Evolutionary conservation across 2,113 vertebrate genomes (phyloP).

Genomic region (Colinus virginianus): DNA sequence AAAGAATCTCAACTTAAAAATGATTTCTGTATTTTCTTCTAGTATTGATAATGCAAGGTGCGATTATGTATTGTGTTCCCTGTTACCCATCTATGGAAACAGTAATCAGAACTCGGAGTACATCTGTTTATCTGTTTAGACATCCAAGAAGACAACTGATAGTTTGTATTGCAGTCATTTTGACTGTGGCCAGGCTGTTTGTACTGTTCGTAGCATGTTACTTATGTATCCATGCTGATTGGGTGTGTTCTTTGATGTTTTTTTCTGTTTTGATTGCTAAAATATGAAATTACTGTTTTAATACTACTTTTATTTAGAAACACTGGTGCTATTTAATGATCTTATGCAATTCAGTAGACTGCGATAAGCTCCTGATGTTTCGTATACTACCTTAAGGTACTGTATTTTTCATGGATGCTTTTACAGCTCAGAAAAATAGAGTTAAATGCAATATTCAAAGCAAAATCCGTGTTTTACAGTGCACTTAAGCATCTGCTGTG

Average conservation of each 20-base stretch:
- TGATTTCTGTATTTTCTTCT: neutral
- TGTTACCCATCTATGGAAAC: neutral
- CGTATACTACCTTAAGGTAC: neutral
- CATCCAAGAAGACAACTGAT: neutral
- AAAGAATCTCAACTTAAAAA: neutral
- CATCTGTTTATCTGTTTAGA: neutral
- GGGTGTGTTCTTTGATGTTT: neutral
- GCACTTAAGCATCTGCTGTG: slow-evolving; percentile 10
- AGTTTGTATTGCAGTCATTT: rapidly evolving
- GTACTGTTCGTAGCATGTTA: neutral
- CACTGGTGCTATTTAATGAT: neutral
- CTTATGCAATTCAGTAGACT: neutral
- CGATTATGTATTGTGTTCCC: neutral
- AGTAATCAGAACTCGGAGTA: neutral
- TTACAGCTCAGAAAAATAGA: neutral
- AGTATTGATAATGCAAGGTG: neutral
- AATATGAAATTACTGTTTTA: neutral
- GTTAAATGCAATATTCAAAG: slow-evolving; percentile 13
- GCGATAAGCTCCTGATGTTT: neutral
- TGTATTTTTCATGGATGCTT: neutral
- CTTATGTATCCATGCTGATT: rapidly evolving
- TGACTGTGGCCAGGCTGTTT: neutral
- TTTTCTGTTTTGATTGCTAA: neutral
- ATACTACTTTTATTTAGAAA: neutral
- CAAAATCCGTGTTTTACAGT: neutral